A percentile compares a stretch with the other conserved stretches of the same genome.
Conservation (phyloP, 2,113 vertebrate genomes). For the Phainopepla nitens region DNA sequence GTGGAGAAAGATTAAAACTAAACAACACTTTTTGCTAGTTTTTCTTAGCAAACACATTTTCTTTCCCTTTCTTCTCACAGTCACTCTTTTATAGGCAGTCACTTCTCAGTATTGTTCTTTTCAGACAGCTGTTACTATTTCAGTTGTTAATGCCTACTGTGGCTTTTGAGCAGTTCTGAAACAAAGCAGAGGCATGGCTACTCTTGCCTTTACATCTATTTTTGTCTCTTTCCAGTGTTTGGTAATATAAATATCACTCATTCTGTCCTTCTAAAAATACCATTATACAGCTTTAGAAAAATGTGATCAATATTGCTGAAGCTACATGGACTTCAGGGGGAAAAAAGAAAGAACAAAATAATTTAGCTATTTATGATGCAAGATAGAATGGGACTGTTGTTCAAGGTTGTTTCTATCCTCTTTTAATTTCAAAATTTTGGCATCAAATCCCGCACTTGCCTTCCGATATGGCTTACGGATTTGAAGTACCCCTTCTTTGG, state of each 20-base stretch:
- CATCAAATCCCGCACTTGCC: neutral
- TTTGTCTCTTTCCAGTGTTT: neutral
- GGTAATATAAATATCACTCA: neutral
- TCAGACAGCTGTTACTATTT: conserved; percentile 20
- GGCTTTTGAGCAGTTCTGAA: neutral
- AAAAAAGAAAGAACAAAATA: neutral
- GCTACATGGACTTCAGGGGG: neutral
- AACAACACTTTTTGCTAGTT: neutral
- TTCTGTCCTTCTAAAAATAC: neutral
- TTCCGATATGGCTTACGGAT: neutral
- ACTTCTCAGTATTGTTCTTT: neutral
- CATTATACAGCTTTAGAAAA: neutral
- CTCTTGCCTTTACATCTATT: neutral
- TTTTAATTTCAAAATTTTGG: neutral
- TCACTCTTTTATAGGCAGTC: neutral
- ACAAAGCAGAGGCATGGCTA: neutral
- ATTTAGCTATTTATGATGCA: neutral
- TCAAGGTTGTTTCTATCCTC: neutral
- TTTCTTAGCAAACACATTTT: neutral
- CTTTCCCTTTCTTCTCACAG: neutral
- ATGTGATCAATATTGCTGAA: neutral
- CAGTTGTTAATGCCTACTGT: conserved; percentile 1
- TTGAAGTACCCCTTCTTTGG: neutral
- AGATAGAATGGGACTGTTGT: neutral
- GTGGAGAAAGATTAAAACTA: neutral